phyloP scores from a whole-genome alignment of 2,888 invertebrate species.

The Zygothrica quintamaculata region DNA sequence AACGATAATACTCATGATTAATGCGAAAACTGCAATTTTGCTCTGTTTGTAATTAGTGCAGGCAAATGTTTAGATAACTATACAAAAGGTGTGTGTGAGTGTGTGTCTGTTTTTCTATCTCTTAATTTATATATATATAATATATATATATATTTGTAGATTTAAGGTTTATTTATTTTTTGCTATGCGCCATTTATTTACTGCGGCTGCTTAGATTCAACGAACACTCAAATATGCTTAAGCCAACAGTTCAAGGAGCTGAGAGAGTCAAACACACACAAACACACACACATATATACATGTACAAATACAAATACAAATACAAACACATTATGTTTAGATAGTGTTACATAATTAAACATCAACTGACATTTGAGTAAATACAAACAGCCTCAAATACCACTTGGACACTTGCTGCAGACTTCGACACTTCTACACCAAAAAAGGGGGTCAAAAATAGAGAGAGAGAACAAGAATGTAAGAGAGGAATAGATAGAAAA shows the following conservation, averaged over 20 bases:
- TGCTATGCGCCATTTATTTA: slow-evolving; percentile 61
- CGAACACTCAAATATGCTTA: slow-evolving; percentile 57
- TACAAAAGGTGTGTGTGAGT: slow-evolving; percentile 1
- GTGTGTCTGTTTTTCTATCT: not conserved
- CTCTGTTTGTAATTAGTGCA: slow-evolving; percentile 58
- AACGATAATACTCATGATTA: slow-evolving; percentile 68
- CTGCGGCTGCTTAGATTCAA: slow-evolving; percentile 43
- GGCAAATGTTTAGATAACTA: slow-evolving; percentile 61
- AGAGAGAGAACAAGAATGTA: no score
- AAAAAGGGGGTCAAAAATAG: slow-evolving; percentile 1
- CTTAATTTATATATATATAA: no score
- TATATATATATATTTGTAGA: no score
- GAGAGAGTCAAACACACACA: slow-evolving; percentile 11
- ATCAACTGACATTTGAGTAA: slow-evolving; percentile 54
- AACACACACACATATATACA: no score
- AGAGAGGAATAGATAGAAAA: no score
- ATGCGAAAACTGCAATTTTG: slow-evolving; percentile 50
- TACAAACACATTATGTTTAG: slow-evolving; percentile 66
- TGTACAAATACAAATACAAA: slow-evolving; percentile 34
- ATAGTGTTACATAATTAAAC: slow-evolving; percentile 65
- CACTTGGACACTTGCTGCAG: slow-evolving; percentile 13
- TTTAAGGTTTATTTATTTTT: slow-evolving; percentile 61
- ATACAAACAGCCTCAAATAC: slow-evolving; percentile 33
- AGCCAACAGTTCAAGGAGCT: slow-evolving; percentile 32
- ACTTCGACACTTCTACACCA: no score